A percentile compares a stretch with the other conserved stretches of the same genome.
These are phyloP conservation scores for Melitaea athalia DNA, from an alignment of 2,888 invertebrate genomes.

Conservation along the genomic window DNA sequence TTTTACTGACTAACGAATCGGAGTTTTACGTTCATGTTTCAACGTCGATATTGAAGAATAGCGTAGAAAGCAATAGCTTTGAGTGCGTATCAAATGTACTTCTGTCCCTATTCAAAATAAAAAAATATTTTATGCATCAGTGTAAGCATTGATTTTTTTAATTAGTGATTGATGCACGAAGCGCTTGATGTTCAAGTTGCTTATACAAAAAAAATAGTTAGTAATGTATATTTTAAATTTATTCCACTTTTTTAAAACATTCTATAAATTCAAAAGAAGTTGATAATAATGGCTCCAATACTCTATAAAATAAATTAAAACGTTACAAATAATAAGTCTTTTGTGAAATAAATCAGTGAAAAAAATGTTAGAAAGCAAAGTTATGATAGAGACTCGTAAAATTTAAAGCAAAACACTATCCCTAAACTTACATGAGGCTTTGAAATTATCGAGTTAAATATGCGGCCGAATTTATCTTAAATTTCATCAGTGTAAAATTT, in stretches of 20 bases:
- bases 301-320: too few relatives aligned
- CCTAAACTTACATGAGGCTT: constrained; percentile 67
- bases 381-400: not conserved
- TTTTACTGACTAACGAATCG: constrained; percentile 76
- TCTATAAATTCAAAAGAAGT: too few relatives aligned
- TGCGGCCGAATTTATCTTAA: constrained; percentile 76
- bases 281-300: too few relatives aligned
- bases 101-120: constrained; percentile 16
- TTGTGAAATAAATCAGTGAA: not conserved
- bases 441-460: constrained; percentile 77
- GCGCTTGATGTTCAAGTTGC: not conserved
- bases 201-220: not conserved
- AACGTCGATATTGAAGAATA: constrained; percentile 55
- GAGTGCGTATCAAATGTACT: constrained; percentile 24
- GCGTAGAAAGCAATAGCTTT: constrained; percentile 23
- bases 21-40: constrained; percentile 68
- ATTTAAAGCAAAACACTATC: constrained; percentile 42
- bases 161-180: not conserved
- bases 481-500: constrained; percentile 76
- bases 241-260: too few relatives aligned
- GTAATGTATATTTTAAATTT: too few relatives aligned
- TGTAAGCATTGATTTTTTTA: constrained; percentile 5
- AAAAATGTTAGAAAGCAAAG: not conserved
- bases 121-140: constrained; percentile 12
- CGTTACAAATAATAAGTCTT: too few relatives aligned